Base-by-base conservation (phyloP, 1,140 invertebrate genomes). In the Calycopis cecrops region DNA sequence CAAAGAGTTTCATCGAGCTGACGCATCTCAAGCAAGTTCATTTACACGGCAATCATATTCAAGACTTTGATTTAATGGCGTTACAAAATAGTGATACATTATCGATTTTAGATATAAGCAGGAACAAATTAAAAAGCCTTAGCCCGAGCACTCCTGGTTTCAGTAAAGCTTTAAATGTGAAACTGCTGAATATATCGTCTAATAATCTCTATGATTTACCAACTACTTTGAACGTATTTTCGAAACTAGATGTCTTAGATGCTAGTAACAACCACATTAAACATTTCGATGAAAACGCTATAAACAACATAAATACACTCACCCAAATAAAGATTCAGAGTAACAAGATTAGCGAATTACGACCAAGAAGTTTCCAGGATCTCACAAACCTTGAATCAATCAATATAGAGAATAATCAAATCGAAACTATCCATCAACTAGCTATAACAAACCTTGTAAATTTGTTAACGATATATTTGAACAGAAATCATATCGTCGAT, bases 191-290 rank as follows among this genome's bases (percentile, higher is more conserved):
- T 74, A 89, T 95, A 48, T 95, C 95, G 4, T 91, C 94, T 59
- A 97, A 97, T 80, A 90, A 91, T 59, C 76, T 97, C 48, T 89
- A 90, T 1, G 90, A 92, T 66, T 89, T 97, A 55, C 93, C 94
- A 4, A 85, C 89, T 42, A 92, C 92, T 35, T 79, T 96, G 53
- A 90, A 92, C 42, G 90, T 91, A 58, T 86, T 96, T 52, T 89
- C 90, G 16, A 90, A 91, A 53, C 79, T 96, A 11, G 89, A 92
- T 71, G 82, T 91, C 42, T 85, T 97, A 12, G 94, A 96, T 76
- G 80, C 96, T 47, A 94, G 93, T 69, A 92, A 92, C 71, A 97
- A 97, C 84, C 90, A 93, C 59, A 88, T 96, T n/a, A 92, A 92
- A 57, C 85, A 89, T 54, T 84, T 95, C 38, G 90, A 92, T 48